phyloP scores from a whole-genome alignment of 1,140 invertebrate genomes.

The Drosophila tristis region DNA sequence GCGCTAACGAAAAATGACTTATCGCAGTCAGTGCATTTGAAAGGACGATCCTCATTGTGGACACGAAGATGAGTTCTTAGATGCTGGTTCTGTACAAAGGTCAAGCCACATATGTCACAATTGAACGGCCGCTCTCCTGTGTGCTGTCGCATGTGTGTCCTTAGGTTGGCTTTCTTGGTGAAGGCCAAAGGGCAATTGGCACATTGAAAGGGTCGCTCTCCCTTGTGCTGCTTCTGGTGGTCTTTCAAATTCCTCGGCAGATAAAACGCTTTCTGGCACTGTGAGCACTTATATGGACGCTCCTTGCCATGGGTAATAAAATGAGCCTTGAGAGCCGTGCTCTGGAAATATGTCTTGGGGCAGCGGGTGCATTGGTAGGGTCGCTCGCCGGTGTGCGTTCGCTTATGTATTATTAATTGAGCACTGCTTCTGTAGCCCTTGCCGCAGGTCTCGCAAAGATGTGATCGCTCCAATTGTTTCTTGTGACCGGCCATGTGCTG shows the following conservation, averaged over 20 bases:
- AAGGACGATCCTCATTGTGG: constrained; percentile 42
- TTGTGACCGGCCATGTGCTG: constrained; percentile 24
- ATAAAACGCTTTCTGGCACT: constrained; percentile 37
- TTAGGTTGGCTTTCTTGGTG: constrained; percentile 32
- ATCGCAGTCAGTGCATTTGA: constrained; percentile 45
- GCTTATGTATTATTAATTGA: constrained; percentile 25
- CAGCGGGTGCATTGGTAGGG: constrained; percentile 32
- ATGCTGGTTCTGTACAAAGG: constrained; percentile 40
- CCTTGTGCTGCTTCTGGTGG: constrained; percentile 27
- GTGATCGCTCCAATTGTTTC: constrained; percentile 8
- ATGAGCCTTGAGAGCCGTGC: constrained; percentile 24
- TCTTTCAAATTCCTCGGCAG: constrained; percentile 12
- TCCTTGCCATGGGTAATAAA: constrained; percentile 32
- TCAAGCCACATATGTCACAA: constrained; percentile 29
- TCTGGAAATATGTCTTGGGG: constrained; percentile 32
- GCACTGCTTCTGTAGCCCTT: constrained; percentile 26
- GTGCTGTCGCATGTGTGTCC: constrained; percentile 37
- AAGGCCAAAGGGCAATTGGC: constrained; percentile 32
- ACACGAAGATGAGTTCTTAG: constrained; percentile 33
- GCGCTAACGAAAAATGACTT: constrained; percentile 53
- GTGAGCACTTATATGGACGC: constrained; percentile 26
- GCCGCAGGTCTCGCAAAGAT: constrained; percentile 45
- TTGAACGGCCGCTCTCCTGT: constrained; percentile 39
- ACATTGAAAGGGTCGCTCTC: constrained; percentile 33
- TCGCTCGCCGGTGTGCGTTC: constrained; percentile 43